Evolutionary conservation across 2,113 vertebrate species (phyloP).

Genomic region (Poeciliopsis turrubarensis): DNA sequence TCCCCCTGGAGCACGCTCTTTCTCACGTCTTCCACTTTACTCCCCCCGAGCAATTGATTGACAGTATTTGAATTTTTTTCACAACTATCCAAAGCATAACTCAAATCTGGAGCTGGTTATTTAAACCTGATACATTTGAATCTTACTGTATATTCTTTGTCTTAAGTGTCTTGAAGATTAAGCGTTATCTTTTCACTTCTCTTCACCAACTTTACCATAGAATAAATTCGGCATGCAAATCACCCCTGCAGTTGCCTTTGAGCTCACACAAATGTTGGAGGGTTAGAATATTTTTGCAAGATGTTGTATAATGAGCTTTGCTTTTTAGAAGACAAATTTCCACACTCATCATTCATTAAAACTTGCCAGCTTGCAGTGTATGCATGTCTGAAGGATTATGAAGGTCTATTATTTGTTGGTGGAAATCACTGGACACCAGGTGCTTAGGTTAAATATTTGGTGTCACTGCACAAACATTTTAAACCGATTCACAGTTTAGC

Average conservation of each 20-base stretch:
- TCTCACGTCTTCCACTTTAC: constrained; percentile 18
- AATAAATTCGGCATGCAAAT: not conserved
- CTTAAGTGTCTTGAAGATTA: too few relatives aligned
- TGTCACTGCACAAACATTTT: constrained; percentile 55
- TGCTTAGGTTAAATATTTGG: constrained; percentile 67
- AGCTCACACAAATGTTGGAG: not conserved
- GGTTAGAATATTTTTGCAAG: too few relatives aligned
- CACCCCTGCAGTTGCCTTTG: not conserved
- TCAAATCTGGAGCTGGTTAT: not conserved
- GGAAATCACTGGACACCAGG: constrained; percentile 56
- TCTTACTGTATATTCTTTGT: not conserved
- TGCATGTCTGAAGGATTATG: constrained; percentile 67
- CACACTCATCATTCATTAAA: constrained; percentile 57
- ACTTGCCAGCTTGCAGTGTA: constrained; percentile 34
- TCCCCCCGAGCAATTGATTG: constrained; percentile 23
- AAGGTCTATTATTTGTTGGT: constrained; percentile 69
- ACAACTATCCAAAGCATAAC: constrained; percentile 12
- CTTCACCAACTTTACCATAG: not conserved
- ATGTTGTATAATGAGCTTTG: not conserved
- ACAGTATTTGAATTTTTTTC: constrained; percentile 19
- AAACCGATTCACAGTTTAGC: constrained; percentile 61
- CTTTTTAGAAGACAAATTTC: constrained; percentile 21
- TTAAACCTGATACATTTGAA: not conserved
- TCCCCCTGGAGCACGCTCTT: constrained; percentile 34
- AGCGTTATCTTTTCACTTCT: not conserved